Evolutionary conservation across 2,113 vertebrate species (phyloP).

Genomic region (Oryzias woworae): DNA sequence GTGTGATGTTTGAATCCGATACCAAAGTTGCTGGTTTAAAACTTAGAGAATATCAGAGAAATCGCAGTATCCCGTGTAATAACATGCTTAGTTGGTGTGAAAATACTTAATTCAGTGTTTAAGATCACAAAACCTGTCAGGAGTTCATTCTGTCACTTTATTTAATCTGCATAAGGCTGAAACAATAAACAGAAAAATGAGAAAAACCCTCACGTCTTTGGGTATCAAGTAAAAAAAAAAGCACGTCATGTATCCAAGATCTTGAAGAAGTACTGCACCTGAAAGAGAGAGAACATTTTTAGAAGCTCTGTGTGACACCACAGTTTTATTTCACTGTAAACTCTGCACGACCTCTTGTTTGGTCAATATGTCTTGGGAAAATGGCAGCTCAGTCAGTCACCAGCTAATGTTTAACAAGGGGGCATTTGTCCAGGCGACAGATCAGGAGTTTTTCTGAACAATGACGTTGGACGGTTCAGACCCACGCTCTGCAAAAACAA

Average conservation of each 20-base stretch:
- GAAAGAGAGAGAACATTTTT: slow-evolving; percentile 25
- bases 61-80: slow-evolving; percentile 95
- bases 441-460: slow-evolving; percentile 74
- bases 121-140: slow-evolving; percentile 89
- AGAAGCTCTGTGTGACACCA: too few species aligned
- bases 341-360: slow-evolving; percentile 21
- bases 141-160: slow-evolving; percentile 93
- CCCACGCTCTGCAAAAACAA: slow-evolving; percentile 71
- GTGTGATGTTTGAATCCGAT: slow-evolving; percentile 96
- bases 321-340: too few species aligned
- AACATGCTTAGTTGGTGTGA: slow-evolving; percentile 85
- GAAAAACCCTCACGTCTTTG: slow-evolving; percentile 4
- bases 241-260: slow-evolving; percentile 81
- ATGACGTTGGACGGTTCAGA: slow-evolving; percentile 68
- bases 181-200: slow-evolving; percentile 83
- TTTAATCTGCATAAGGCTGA: slow-evolving; percentile 94
- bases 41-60: slow-evolving; percentile 86
- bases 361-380: slow-evolving; percentile 60
- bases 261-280: slow-evolving; percentile 98
- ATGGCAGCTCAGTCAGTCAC: slow-evolving; percentile 61
- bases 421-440: slow-evolving; percentile 70
- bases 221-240: too few species aligned
- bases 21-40: slow-evolving; percentile 98
- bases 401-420: slow-evolving; percentile 81
- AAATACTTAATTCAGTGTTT: slow-evolving; percentile 90